A percentile compares a stretch with the other conserved stretches of the same genome.
phyloP scores from a whole-genome alignment of 2,113 vertebrate species.

The Pseudonaja textilis region DNA sequence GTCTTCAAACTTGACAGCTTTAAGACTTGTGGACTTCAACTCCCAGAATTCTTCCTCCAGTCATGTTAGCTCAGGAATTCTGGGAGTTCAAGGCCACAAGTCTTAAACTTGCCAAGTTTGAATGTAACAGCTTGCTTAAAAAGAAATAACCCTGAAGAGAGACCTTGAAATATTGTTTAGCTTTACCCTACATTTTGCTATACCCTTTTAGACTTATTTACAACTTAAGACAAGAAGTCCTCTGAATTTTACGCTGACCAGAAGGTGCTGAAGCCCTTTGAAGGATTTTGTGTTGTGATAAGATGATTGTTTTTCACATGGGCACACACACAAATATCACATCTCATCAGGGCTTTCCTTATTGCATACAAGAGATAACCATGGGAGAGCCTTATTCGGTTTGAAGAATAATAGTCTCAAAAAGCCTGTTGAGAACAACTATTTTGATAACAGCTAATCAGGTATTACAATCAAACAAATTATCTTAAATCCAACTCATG shows the following conservation, averaged over 20 bases:
- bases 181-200: not conserved
- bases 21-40: no score
- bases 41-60: no score
- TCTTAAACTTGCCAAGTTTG: no score
- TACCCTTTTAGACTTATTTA: not conserved
- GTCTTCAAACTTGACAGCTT: no score
- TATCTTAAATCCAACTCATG: not conserved
- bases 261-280: not conserved
- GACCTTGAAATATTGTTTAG: not conserved
- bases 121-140: not conserved
- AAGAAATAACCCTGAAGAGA: not conserved
- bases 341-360: not conserved
- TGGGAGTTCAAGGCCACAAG: no score
- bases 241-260: not conserved
- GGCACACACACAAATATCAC: not conserved
- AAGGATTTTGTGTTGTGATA: not conserved
- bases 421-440: not conserved
- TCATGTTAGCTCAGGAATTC: no score
- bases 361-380: not conserved
- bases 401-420: not conserved
- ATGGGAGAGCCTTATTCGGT: not conserved
- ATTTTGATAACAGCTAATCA: not conserved
- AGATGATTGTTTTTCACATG: not conserved
- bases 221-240: not conserved
- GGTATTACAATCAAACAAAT: not conserved